Conservation (phyloP, 2,113 vertebrate species). For the Macrotus californicus region DNA sequence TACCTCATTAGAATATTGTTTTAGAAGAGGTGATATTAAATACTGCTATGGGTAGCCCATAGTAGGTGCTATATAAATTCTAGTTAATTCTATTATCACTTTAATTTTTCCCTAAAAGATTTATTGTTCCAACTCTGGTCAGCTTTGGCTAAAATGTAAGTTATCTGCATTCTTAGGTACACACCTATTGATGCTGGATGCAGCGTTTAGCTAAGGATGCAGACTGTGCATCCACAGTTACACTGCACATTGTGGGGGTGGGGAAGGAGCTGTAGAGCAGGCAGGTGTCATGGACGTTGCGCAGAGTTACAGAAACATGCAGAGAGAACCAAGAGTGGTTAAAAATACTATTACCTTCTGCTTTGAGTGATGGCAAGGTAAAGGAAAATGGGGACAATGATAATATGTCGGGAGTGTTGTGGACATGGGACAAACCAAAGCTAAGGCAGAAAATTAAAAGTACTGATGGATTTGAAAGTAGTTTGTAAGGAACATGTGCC, state of each 20-base stretch:
- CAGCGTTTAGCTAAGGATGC: not conserved
- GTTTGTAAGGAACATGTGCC: not conserved
- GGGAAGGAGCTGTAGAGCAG: not conserved
- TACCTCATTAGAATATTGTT: not conserved
- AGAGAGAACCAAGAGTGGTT: not conserved
- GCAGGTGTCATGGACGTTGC: not conserved
- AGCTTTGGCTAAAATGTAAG: not conserved
- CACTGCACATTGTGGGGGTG: rapidly evolving
- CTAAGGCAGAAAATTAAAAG: too few species aligned
- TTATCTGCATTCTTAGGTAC: not conserved
- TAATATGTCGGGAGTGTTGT: rapidly evolving
- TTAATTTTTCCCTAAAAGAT: not conserved
- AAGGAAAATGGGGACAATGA: not conserved
- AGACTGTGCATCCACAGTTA: not conserved
- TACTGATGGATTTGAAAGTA: not conserved
- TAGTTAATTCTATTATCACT: not conserved
- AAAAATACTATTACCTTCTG: not conserved
- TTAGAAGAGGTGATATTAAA: not conserved
- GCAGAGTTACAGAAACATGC: not conserved
- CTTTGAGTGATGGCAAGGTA: not conserved
- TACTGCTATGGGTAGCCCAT: not conserved
- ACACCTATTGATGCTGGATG: not conserved
- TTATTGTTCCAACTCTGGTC: not conserved
- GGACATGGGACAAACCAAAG: not conserved
- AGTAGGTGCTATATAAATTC: not conserved